Evolutionary conservation across 2,797 vertebrate species (phyloP).

Genomic region (Lycodopsis pacificus): DNA sequence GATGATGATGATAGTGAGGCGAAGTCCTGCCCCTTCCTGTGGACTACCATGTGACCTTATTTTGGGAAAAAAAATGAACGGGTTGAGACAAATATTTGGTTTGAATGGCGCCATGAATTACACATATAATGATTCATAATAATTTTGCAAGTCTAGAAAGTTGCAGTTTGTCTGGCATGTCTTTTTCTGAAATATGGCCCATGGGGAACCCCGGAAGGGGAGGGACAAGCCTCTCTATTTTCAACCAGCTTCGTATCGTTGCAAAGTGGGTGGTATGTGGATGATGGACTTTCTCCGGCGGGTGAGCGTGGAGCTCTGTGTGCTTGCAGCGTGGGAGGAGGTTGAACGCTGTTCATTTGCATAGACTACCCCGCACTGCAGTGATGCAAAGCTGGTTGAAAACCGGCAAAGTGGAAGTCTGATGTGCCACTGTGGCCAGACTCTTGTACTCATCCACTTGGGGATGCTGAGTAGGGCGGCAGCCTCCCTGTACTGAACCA

Average conservation of each 20-base stretch:
- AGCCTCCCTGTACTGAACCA: background rate
- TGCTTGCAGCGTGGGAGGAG: background rate
- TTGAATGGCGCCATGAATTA: too few species aligned
- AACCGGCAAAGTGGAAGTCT: background rate
- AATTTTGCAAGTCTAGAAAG: too few species aligned
- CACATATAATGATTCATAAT: too few species aligned
- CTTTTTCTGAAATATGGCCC: too few species aligned
- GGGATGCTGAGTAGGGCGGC: background rate
- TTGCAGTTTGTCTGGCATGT: too few species aligned
- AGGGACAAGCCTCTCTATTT: background rate
- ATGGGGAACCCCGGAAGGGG: too few species aligned
- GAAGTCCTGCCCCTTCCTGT: background rate
- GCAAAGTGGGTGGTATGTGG: background rate
- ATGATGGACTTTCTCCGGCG: too few species aligned
- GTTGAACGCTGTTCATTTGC: background rate
- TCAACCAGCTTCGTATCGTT: background rate
- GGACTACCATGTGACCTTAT: too few species aligned
- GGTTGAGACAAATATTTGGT: too few species aligned
- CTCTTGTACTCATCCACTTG: background rate
- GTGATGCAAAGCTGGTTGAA: background rate
- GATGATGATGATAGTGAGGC: background rate
- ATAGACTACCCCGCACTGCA: background rate
- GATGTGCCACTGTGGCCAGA: background rate
- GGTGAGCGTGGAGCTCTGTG: background rate
- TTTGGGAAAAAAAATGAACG: too few species aligned